Evolutionary conservation across 2,888 invertebrate species (phyloP).

Genomic region (Chymomyza caudatula): DNA sequence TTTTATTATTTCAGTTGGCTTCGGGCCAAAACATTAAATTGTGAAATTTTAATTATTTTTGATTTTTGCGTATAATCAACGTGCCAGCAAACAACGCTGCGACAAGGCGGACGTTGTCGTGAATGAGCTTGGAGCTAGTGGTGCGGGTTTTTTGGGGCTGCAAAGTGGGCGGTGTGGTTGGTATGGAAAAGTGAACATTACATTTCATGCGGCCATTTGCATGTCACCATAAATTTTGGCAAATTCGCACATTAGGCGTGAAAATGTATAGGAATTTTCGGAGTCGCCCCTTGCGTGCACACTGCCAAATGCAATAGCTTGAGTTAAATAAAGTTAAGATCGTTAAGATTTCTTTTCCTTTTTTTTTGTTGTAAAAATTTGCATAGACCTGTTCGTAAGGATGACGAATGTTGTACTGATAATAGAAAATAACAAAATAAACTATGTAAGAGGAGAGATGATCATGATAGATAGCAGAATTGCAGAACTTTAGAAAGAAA

Average conservation of each 20-base stretch:
- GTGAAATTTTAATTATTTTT: conserved; percentile 72
- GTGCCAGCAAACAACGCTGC: conserved; percentile 32
- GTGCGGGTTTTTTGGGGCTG: background rate
- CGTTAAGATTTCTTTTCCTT: conserved; percentile 9
- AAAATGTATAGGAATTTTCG: conserved; percentile 22
- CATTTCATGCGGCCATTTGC: conserved; percentile 45
- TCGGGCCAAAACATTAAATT: conserved; percentile 68
- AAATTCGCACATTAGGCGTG: conserved; percentile 69
- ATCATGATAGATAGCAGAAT: no score
- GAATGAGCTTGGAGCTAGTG: background rate
- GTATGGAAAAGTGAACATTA: background rate
- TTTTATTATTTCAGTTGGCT: conserved; percentile 53
- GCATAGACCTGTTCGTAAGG: no score
- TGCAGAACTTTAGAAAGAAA: no score
- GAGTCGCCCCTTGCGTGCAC: no score
- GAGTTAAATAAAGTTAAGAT: background rate
- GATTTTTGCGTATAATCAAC: conserved; percentile 74
- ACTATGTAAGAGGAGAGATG: no score
- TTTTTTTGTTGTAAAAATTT: conserved; percentile 36
- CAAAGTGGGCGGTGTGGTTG: background rate
- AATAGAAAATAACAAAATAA: no score
- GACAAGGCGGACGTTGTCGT: conserved; percentile 11
- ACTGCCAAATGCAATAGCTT: background rate
- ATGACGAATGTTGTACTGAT: no score
- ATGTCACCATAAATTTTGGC: conserved; percentile 67